Conservation (phyloP, 2,888 invertebrate species). For the Prenolepis imparis region DNA sequence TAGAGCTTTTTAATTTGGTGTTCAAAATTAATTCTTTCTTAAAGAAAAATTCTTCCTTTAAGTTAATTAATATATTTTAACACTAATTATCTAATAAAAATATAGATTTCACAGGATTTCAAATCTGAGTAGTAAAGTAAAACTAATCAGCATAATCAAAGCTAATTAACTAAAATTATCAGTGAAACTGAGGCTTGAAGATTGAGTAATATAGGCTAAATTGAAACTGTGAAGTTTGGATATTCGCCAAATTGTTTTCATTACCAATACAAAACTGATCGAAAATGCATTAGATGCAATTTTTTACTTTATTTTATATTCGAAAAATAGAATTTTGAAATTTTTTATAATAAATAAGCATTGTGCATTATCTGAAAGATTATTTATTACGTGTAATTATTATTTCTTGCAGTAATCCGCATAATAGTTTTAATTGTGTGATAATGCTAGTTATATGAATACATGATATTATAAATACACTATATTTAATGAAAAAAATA, state of each 20-base stretch:
- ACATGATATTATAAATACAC: background rate
- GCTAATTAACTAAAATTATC: constrained; percentile 43
- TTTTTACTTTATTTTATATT: background rate
- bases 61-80: background rate
- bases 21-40: background rate
- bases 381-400: background rate
- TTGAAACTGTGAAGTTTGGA: constrained; percentile 64
- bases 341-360: background rate
- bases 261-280: constrained; percentile 54
- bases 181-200: constrained; percentile 24
- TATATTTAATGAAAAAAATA: background rate
- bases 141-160: background rate
- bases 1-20: background rate
- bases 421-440: background rate
- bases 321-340: constrained; percentile 7
- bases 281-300: background rate
- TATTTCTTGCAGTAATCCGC: background rate
- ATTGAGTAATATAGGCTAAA: constrained; percentile 51
- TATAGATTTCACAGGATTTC: constrained; percentile 4
- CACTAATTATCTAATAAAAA: background rate
- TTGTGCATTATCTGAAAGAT: background rate
- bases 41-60: constrained; percentile 4
- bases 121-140: background rate
- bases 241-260: constrained; percentile 70
- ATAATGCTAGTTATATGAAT: background rate